phyloP scores from a whole-genome alignment of 2,797 vertebrate genomes.

The Eulemur rubriventer region DNA sequence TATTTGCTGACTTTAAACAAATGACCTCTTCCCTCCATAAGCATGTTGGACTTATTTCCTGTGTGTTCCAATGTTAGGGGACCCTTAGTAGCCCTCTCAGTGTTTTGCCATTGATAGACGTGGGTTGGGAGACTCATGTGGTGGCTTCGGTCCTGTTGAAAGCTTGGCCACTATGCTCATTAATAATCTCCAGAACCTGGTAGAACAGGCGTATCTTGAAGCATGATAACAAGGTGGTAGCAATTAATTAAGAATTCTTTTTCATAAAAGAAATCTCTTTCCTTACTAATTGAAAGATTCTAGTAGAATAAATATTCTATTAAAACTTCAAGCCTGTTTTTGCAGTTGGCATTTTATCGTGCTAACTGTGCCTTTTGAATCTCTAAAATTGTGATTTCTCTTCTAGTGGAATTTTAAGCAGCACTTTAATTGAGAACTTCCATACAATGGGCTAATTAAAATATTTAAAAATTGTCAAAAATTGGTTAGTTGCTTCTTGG shows the following conservation, averaged over 20 bases:
- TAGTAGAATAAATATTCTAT: slow-evolving; percentile 5
- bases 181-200: background rate
- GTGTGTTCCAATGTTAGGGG: background rate
- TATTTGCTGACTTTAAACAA: background rate
- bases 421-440: slow-evolving; percentile 69
- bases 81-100: background rate
- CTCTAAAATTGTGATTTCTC: slow-evolving; percentile 60
- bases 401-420: slow-evolving; percentile 77
- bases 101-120: background rate
- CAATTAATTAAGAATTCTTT: slow-evolving; percentile 59
- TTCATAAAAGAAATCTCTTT: slow-evolving; percentile 43
- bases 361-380: slow-evolving; percentile 54
- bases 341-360: slow-evolving; percentile 52
- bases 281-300: background rate
- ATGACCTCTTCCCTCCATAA: background rate
- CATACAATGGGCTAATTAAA: slow-evolving; percentile 56
- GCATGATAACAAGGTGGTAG: background rate
- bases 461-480: slow-evolving; percentile 4
- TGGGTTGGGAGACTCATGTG: background rate
- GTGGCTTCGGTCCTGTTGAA: background rate
- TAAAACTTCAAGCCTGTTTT: slow-evolving; percentile 12
- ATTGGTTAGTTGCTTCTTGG: slow-evolving; percentile 17
- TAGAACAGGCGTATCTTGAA: background rate
- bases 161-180: background rate
- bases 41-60: background rate